These are phyloP conservation scores for Drosophila gunungcola DNA, from an alignment of 1,140 invertebrate genomes.

Conservation along the genomic window DNA sequence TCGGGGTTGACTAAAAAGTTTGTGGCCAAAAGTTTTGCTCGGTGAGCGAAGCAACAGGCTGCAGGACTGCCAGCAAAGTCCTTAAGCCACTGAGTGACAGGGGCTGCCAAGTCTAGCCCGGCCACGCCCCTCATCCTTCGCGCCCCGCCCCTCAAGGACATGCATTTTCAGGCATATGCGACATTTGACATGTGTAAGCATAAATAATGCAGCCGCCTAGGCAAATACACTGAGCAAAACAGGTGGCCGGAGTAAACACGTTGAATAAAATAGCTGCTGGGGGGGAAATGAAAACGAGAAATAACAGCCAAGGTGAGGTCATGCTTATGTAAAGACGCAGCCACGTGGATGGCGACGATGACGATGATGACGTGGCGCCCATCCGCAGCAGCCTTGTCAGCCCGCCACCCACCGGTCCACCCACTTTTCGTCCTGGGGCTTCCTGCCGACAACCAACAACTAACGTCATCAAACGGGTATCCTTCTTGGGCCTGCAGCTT, in stretches of 20 bases:
- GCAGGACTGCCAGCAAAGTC: slow-evolving; percentile 42
- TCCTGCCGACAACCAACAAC: slow-evolving; percentile 25
- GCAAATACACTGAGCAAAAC: slow-evolving; percentile 31
- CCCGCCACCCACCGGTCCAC: slow-evolving; percentile 2
- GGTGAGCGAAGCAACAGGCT: slow-evolving; percentile 41
- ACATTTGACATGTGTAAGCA: slow-evolving; percentile 55
- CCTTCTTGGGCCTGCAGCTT: slow-evolving; percentile 45
- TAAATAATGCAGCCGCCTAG: slow-evolving; percentile 43
- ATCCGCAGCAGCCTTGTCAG: slow-evolving; percentile 45
- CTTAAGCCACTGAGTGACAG: slow-evolving; percentile 54
- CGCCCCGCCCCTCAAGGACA: slow-evolving; percentile 1
- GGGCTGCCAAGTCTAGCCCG: slow-evolving; percentile 24
- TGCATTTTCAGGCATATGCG: slow-evolving; percentile 46
- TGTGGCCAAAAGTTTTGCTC: slow-evolving; percentile 29
- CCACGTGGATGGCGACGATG: slow-evolving; percentile 48
- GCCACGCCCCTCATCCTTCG: neutral
- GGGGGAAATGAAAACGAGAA: neutral
- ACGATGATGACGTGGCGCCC: slow-evolving; percentile 45
- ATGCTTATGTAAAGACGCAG: slow-evolving; percentile 54
- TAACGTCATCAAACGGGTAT: slow-evolving; percentile 52
- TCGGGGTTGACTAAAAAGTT: slow-evolving; percentile 40
- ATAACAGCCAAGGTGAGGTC: slow-evolving; percentile 51
- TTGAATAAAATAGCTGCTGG: slow-evolving; percentile 11
- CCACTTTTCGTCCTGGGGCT: slow-evolving; percentile 11
- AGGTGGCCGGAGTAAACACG: slow-evolving; percentile 38